Conservation (phyloP, 2,113 vertebrate genomes). For the Psophia crepitans region DNA sequence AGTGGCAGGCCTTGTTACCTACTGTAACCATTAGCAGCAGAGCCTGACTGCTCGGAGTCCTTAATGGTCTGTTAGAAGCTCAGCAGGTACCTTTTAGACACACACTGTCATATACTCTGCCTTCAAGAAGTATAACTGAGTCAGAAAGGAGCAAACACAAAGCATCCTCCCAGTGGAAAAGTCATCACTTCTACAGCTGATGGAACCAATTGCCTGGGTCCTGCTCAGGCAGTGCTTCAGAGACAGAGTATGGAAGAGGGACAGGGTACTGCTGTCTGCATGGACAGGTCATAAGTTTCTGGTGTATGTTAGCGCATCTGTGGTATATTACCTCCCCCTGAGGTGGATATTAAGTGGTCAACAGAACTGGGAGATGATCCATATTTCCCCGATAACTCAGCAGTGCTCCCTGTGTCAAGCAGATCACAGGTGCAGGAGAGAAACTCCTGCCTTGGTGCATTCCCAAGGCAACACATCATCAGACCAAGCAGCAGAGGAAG, state of each 20-base stretch:
- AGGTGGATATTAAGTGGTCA: not conserved
- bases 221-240: not conserved
- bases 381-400: not conserved
- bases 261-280: not conserved
- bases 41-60: not conserved
- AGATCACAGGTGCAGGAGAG: not conserved
- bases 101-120: accelerated
- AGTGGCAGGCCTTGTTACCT: not conserved
- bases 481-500: not conserved
- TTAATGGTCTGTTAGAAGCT: not conserved
- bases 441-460: not conserved
- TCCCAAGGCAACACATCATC: not conserved
- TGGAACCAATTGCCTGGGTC: not conserved
- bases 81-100: not conserved
- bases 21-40: not conserved
- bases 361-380: not conserved
- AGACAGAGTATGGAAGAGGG: not conserved
- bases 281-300: not conserved
- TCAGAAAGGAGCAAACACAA: not conserved
- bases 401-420: not conserved
- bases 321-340: not conserved
- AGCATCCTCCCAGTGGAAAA: not conserved
- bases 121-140: not conserved
- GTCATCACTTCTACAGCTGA: not conserved
- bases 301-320: not conserved